phyloP scores from a whole-genome alignment of 2,797 vertebrate genomes.

The Trachurus trachurus region DNA sequence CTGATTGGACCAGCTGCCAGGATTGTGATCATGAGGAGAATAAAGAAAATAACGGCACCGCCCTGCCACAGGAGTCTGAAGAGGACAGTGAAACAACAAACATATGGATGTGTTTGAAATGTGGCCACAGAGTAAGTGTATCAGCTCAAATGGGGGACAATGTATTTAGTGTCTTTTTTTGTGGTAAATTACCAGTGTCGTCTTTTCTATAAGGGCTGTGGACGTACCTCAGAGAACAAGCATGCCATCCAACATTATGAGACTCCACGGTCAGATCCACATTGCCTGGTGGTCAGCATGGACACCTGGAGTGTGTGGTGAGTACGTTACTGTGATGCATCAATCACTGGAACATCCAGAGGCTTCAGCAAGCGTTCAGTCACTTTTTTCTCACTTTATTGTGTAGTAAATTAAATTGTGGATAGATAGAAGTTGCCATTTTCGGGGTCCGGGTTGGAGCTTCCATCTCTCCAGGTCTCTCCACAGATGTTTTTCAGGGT shows the following conservation, averaged over 20 bases:
- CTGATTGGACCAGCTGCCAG: conserved; percentile 90
- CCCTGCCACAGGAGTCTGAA: conserved; percentile 58
- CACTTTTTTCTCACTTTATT: too few relatives aligned
- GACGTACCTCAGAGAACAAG: conserved; percentile 87
- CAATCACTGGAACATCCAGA: background rate
- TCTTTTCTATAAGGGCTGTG: conserved; percentile 88
- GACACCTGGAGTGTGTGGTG: conserved; percentile 96
- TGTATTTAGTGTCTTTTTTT: background rate
- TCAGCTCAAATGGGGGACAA: background rate
- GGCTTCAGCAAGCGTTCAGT: too few relatives aligned
- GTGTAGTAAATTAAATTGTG: background rate
- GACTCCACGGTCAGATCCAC: conserved; percentile 91
- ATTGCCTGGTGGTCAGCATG: conserved; percentile 92
- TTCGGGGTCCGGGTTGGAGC: too few relatives aligned
- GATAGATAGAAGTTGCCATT: too few relatives aligned
- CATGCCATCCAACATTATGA: conserved; percentile 92
- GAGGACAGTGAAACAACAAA: conserved; percentile 74
- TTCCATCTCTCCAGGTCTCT: too few relatives aligned
- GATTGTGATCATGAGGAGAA: conserved; percentile 88
- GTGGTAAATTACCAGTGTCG: background rate
- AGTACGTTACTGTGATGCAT: conserved; percentile 38
- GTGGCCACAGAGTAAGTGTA: conserved; percentile 92
- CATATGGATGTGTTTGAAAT: conserved; percentile 96
- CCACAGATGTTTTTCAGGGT: too few relatives aligned
- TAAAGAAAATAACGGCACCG: conserved; percentile 71